Base-by-base conservation (phyloP, 2,888 invertebrate genomes). In the Chymomyza caudatula region DNA sequence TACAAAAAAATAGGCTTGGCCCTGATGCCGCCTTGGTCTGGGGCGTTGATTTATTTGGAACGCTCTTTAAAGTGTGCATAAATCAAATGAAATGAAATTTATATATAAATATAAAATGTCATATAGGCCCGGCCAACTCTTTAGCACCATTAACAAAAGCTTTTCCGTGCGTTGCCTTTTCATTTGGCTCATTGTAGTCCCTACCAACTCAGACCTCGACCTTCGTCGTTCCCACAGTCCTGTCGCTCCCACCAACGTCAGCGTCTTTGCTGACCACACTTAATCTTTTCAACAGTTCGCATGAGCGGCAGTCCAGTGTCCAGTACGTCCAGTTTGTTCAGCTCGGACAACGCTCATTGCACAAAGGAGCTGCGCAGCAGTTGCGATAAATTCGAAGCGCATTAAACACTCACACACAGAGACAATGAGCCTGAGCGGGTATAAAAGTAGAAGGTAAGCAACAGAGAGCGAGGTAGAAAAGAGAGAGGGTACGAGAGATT, bases 111-210 rank as follows among this genome's bases (percentile, higher is more conserved):
- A 60, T 72, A 73, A 65, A 63, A 43, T 67, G 73, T 69, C 76
- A 51, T 61, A 61, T 44, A 49, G 55, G 25, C 29, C 29, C 11
- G 73, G 70, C 70, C 85, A 77, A 84, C 78, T 80, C 86, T 86
- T 80, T 86, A 81, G 85, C 84, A 67, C 73, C 86, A 84, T 86
- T 86, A 84, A 86, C 80, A 81, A 81, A 86, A 78, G 82, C 73
- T 69, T 72, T 65, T 56, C 22, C 51, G 74, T 75, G 65, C 59
- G 53, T 22, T 69, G 84, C 72, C 86, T 67, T 71, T 65, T 59
- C 58, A 71, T 72, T 71, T 71, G 23, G 15, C n/a, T 22, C 54
- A 37, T 17, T 54, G 15, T 25, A 11, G 25, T 54, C 25, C 54
- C 17, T 20, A 15, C 54, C 17, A 22, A 6, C 22, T 8, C 25